These are phyloP conservation scores for Agriopis aurantiaria DNA, from an alignment of 2,888 invertebrate species.

Conservation along the genomic window DNA sequence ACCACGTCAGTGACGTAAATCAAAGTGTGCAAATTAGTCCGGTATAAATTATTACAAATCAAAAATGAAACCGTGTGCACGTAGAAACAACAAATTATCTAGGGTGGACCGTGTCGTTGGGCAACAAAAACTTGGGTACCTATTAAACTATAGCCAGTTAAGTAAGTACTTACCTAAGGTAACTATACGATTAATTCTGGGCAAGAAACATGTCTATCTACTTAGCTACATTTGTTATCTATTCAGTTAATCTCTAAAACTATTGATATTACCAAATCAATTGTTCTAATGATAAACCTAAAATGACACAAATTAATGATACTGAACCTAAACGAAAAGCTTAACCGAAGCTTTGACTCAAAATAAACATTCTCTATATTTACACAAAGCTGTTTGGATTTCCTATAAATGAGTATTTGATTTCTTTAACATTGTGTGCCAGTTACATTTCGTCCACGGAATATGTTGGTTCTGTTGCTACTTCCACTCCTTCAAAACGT, in stretches of 20 bases:
- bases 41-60: too few relatives aligned
- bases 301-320: slow-evolving; percentile 5
- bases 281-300: not conserved
- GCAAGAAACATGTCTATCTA: not conserved
- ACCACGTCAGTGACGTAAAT: too few relatives aligned
- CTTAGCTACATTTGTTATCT: not conserved
- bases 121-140: too few relatives aligned
- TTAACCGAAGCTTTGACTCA: not conserved
- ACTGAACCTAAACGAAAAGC: not conserved
- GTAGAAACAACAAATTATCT: too few relatives aligned
- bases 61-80: too few relatives aligned
- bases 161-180: too few relatives aligned
- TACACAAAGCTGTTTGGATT: slow-evolving; percentile 3
- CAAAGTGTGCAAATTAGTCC: too few relatives aligned
- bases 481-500: slow-evolving; percentile 19
- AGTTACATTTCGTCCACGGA: slow-evolving; percentile 6
- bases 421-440: not conserved
- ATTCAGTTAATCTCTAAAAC: slow-evolving; percentile 2
- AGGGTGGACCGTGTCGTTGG: too few relatives aligned
- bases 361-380: not conserved
- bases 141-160: too few relatives aligned
- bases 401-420: not conserved
- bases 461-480: slow-evolving; percentile 42
- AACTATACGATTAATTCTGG: too few relatives aligned
- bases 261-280: not conserved